Conservation (phyloP, 2,888 invertebrate species). For the Acanthosepion pharaonis region DNA sequence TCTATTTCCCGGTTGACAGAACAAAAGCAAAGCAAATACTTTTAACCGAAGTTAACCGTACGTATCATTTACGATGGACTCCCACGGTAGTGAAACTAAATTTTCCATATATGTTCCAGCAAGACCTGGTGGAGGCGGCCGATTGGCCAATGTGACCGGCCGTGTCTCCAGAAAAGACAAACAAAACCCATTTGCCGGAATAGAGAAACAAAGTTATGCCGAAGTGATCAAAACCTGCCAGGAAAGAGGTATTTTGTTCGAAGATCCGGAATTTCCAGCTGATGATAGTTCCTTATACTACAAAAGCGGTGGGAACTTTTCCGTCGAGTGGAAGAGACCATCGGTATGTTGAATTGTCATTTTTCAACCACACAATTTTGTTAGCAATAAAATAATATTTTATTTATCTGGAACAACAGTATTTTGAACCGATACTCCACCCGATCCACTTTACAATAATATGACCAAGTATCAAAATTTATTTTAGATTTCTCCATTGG, state of each 20-base stretch:
- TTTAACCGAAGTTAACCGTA: conserved; percentile 46
- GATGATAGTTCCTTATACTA: not conserved
- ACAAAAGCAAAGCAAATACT: not conserved
- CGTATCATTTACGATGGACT: not conserved
- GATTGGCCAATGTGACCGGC: conserved; percentile 51
- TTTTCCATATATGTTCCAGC: not conserved
- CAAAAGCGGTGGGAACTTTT: not conserved
- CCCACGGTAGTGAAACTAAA: not conserved
- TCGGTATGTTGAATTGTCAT: not conserved
- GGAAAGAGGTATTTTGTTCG: not conserved
- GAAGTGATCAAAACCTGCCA: conserved; percentile 52
- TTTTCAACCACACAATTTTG: no score
- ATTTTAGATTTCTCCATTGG: no score
- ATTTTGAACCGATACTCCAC: no score
- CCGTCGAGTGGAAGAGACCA: not conserved
- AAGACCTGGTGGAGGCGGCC: not conserved
- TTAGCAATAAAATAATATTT: no score
- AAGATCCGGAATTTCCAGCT: not conserved
- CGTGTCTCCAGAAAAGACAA: conserved; percentile 56
- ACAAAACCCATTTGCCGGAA: conserved; percentile 62
- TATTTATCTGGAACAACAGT: no score
- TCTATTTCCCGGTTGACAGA: not conserved
- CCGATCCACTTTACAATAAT: no score
- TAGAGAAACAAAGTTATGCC: not conserved
- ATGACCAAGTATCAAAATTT: no score